A percentile compares a stretch with the other conserved stretches of the same genome.
Conservation (phyloP, 2,888 invertebrate genomes). For the Ditula angustiorana region DNA sequence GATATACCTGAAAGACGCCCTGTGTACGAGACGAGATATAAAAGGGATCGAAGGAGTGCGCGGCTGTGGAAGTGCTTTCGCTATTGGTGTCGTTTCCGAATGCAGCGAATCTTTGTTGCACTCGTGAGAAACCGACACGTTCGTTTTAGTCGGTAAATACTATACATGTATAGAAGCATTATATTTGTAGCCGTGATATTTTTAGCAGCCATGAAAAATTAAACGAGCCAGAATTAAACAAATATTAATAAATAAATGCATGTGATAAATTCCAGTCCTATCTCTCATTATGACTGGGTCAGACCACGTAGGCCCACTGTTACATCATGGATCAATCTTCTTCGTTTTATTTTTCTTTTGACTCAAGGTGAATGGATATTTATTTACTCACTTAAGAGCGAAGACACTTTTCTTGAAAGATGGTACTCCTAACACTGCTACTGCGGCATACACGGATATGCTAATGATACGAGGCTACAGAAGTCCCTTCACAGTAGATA, state of each 20-base stretch:
- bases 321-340: too few relatives aligned
- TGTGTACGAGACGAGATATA: constrained; percentile 56
- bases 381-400: too few relatives aligned
- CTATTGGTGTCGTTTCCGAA: constrained; percentile 68
- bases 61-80: constrained; percentile 63
- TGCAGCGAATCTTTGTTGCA: constrained; percentile 50
- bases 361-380: too few relatives aligned
- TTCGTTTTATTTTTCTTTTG: too few relatives aligned
- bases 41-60: constrained; percentile 67
- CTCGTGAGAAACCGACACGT: constrained; percentile 42
- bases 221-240: too few relatives aligned
- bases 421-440: background rate
- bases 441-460: background rate
- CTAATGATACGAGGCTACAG: constrained; percentile 1
- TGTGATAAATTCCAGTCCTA: too few relatives aligned
- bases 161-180: constrained; percentile 4
- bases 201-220: background rate
- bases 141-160: constrained; percentile 39
- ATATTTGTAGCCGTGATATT: constrained; percentile 5
- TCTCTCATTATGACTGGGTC: too few relatives aligned
- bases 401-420: background rate
- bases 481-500: constrained; percentile 29
- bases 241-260: too few relatives aligned
- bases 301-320: too few relatives aligned
- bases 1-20: constrained; percentile 63